These are phyloP conservation scores for Megaceryle alcyon DNA, from an alignment of 2,797 vertebrate genomes.

Conservation along the genomic window DNA sequence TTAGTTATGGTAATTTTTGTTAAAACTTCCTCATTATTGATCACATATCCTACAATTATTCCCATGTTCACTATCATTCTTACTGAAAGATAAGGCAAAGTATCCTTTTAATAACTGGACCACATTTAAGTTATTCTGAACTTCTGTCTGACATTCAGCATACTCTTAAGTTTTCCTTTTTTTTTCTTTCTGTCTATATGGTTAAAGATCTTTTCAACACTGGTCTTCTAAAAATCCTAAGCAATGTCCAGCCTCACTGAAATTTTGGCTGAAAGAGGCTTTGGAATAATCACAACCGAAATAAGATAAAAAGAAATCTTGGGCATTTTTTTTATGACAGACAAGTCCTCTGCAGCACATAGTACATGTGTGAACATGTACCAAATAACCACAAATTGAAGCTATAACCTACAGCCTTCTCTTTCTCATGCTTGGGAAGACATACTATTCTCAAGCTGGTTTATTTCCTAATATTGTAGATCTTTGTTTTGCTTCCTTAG, in stretches of 20 bases:
- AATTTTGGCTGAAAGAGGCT: not conserved
- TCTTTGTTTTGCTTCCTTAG: constrained; percentile 29
- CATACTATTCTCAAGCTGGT: constrained; percentile 18
- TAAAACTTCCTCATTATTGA: not conserved
- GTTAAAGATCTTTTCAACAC: not conserved
- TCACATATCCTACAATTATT: not conserved
- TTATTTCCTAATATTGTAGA: constrained; percentile 32
- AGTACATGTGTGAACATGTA: not conserved
- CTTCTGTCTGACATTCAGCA: not conserved
- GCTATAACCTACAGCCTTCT: not conserved
- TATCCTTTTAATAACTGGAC: not conserved
- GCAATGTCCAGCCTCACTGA: not conserved
- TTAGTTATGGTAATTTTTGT: not conserved
- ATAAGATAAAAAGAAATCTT: not conserved
- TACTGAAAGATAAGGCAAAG: not conserved
- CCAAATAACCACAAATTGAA: not conserved
- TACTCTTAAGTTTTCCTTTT: not conserved
- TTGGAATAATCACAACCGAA: not conserved
- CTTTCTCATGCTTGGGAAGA: not conserved
- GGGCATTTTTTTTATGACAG: not conserved
- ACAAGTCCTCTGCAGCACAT: not conserved
- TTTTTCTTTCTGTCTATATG: not conserved
- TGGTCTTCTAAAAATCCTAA: not conserved
- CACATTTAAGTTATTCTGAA: not conserved
- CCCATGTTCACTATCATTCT: not conserved